A percentile compares a stretch with the other conserved stretches of the same genome.
Conservation (phyloP, 2,888 invertebrate species). For the Corbicula japonica region DNA sequence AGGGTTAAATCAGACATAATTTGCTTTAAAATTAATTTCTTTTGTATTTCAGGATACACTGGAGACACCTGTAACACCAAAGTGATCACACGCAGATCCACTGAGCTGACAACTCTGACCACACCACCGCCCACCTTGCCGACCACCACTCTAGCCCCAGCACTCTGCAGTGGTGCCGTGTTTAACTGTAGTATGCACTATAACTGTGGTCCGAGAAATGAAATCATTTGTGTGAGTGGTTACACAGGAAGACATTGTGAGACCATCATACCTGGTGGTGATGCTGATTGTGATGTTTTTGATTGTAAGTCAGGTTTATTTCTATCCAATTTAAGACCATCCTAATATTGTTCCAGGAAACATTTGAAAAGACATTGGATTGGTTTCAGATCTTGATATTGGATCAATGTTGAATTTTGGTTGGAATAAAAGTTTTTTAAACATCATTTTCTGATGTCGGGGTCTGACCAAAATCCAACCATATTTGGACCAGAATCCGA, state of each 20-base stretch:
- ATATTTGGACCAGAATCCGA: too few relatives aligned
- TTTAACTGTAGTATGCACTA: constrained; percentile 39
- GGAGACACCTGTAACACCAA: constrained; percentile 24
- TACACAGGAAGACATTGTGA: constrained; percentile 46
- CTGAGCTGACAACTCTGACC: constrained; percentile 33
- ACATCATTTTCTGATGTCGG: too few relatives aligned
- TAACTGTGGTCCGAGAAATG: constrained; percentile 3
- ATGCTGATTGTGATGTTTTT: constrained; percentile 50
- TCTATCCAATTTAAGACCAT: too few relatives aligned
- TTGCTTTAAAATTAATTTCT: too few relatives aligned
- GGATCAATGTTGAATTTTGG: too few relatives aligned
- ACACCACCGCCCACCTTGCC: constrained; percentile 30
- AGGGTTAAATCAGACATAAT: too few relatives aligned
- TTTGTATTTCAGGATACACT: constrained; percentile 24
- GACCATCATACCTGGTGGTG: constrained; percentile 14
- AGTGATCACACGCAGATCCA: constrained; percentile 15
- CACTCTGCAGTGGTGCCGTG: constrained; percentile 7
- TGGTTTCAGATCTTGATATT: too few relatives aligned
- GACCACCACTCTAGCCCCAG: constrained; percentile 7
- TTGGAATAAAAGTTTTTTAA: too few relatives aligned
- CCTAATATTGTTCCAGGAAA: too few relatives aligned
- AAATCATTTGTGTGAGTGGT: constrained; percentile 41
- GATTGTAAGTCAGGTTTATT: constrained; percentile 58
- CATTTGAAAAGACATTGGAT: too few relatives aligned
- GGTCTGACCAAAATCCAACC: too few relatives aligned